Evolutionary conservation across 2,888 invertebrate species (phyloP).

Genomic region (Leptinotarsa juncta): DNA sequence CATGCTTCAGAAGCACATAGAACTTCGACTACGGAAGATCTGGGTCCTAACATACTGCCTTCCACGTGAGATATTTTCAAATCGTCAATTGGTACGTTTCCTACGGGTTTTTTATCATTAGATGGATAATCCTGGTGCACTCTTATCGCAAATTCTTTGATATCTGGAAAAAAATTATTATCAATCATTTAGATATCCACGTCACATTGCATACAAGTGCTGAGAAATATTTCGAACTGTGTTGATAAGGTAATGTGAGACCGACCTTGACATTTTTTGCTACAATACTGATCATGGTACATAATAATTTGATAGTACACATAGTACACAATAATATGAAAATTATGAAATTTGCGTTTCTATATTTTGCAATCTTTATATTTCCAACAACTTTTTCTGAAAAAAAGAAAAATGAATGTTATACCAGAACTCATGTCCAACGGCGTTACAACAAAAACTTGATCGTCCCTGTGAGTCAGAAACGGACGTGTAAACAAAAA

Average conservation of each 20-base stretch:
- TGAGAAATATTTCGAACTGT: not conserved
- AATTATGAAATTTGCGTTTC: too few relatives aligned
- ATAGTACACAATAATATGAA: too few relatives aligned
- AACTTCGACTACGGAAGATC: conserved; percentile 34
- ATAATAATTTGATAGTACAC: too few relatives aligned
- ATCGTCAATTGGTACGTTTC: conserved; percentile 42
- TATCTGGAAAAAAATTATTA: conserved; percentile 25
- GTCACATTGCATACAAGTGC: not conserved
- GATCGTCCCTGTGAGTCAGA: too few relatives aligned
- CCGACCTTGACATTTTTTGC: too few relatives aligned
- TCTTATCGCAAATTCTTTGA: conserved; percentile 42
- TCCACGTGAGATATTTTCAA: conserved; percentile 28
- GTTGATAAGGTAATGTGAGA: not conserved
- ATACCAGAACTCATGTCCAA: too few relatives aligned
- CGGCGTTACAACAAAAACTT: too few relatives aligned
- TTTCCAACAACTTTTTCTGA: too few relatives aligned
- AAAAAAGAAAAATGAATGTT: too few relatives aligned
- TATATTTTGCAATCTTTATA: too few relatives aligned
- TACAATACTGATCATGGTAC: too few relatives aligned
- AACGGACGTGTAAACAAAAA: too few relatives aligned
- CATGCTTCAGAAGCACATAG: conserved; percentile 43
- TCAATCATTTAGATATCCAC: not conserved
- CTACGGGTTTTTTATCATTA: conserved; percentile 32
- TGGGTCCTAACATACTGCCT: conserved; percentile 32
- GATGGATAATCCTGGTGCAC: conserved; percentile 43